phyloP scores from a whole-genome alignment of 2,797 vertebrate species.

The Vultur gryphus region DNA sequence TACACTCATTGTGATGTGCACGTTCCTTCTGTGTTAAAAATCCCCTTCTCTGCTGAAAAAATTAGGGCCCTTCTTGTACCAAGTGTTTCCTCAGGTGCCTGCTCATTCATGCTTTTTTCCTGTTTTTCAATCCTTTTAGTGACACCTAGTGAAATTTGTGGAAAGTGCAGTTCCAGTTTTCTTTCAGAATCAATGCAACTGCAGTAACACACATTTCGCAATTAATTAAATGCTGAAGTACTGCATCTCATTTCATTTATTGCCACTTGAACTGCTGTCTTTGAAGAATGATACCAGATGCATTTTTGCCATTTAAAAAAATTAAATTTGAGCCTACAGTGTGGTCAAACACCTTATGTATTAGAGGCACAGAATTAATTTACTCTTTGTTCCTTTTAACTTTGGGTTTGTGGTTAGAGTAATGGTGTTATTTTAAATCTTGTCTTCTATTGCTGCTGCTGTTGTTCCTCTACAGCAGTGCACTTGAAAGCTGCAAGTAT shows the following conservation, averaged over 20 bases:
- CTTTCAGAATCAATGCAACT: neutral
- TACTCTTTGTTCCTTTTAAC: neutral
- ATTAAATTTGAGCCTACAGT: neutral
- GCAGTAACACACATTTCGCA: fast-evolving
- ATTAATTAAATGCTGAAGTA: fast-evolving
- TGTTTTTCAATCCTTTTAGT: slow-evolving; percentile 38
- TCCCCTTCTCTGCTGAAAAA: neutral
- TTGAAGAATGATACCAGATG: neutral
- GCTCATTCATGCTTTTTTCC: fast-evolving
- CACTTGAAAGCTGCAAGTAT: neutral
- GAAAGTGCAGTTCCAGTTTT: neutral
- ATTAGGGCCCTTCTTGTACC: neutral
- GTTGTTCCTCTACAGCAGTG: neutral
- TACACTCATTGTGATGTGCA: neutral
- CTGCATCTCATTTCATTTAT: neutral
- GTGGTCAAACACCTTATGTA: neutral
- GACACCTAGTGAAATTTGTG: slow-evolving; percentile 68
- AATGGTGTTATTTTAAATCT: neutral
- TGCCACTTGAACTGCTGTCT: neutral
- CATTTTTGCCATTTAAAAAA: neutral
- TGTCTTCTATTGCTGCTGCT: neutral
- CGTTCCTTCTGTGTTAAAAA: neutral
- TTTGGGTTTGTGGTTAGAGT: neutral
- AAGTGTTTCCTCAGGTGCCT: neutral
- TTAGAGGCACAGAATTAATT: neutral